Evolutionary conservation across 35 echinoderm and acorn worm genomes (phyloP).

Genomic region (Acanthaster planci): DNA sequence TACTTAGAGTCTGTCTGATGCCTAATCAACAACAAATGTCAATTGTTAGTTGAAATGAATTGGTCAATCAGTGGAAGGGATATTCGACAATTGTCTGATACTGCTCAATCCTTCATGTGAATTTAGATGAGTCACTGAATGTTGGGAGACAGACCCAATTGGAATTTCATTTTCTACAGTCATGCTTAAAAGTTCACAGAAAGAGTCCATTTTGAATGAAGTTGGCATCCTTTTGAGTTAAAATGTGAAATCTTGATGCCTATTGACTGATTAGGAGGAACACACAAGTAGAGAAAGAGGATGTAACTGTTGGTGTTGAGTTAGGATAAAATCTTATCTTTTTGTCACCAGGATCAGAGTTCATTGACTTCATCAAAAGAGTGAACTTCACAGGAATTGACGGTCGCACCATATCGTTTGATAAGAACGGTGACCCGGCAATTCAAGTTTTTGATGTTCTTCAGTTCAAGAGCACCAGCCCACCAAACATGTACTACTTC

Average conservation of each 20-base stretch:
- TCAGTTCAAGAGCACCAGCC: neutral
- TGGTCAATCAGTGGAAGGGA: too few species aligned
- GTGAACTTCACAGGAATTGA: constrained; percentile 3
- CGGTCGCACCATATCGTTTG: neutral
- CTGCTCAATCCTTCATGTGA: too few species aligned
- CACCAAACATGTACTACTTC: neutral
- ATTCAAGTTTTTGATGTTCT: neutral
- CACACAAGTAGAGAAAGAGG: neutral
- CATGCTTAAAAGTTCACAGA: too few species aligned
- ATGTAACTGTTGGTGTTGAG: neutral
- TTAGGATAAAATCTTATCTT: neutral
- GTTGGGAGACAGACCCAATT: too few species aligned
- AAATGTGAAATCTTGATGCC: neutral
- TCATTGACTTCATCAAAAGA: neutral
- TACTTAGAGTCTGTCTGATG: too few species aligned
- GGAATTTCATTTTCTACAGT: too few species aligned
- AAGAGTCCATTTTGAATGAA: neutral
- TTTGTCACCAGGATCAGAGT: neutral
- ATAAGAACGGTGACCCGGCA: neutral
- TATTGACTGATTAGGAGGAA: neutral
- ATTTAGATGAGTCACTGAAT: too few species aligned
- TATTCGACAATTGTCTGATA: too few species aligned
- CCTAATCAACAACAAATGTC: too few species aligned
- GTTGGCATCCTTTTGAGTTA: neutral
- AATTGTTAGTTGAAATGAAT: too few species aligned